Base-by-base conservation (phyloP, 2,113 vertebrate genomes). In the Noctilio leporinus region DNA sequence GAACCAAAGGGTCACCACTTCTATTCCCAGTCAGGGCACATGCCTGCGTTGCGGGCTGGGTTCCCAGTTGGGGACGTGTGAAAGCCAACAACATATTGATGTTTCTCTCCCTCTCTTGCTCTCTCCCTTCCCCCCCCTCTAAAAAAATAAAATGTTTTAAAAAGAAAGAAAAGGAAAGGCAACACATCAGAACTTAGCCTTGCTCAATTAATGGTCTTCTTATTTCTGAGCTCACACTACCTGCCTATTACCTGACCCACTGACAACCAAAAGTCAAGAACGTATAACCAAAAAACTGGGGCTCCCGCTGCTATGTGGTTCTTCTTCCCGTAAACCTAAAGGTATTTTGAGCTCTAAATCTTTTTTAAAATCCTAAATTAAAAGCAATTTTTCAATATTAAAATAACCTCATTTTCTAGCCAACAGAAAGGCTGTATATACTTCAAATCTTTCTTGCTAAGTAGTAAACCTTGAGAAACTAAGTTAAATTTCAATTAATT, bases 331-430 rank as follows among this genome's bases (percentile, higher is more conserved):
- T 92, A 47, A 86, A 78, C 33, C 14, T 86, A 59, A 96, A 89
- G n/a, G 17, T 35, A 94, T 78, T 73, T 4, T 90, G 26, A 83
- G 20, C 26, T 92, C 69, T 93, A 51, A 62, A 59, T 80, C 55
- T n/a, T n/a, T n/a, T n/a, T n/a, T n/a, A 67, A 94, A 95, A 95
- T 28, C 8, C n/a, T 65, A 94, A 94, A 78, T 72, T 80, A 49
- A 91, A 85, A 91, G 28, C 38, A 64, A 88, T n/a, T 75, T 88
- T 93, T 84, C 86, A 91, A 55, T 33, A 95, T 73, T 83, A 93
- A 96, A 94, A 83, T 80, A 47, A 87, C 17, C 53, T 55, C 53
- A n/a, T 45, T 94, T 92, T 51, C 91, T 91, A 70, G 11, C 72
- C 30, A 84, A 47, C 51, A 91, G 6, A 75, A 90, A 45, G 45